Evolutionary conservation across 1,140 invertebrate genomes (phyloP).

Genomic region (Oreohelix idahoensis): DNA sequence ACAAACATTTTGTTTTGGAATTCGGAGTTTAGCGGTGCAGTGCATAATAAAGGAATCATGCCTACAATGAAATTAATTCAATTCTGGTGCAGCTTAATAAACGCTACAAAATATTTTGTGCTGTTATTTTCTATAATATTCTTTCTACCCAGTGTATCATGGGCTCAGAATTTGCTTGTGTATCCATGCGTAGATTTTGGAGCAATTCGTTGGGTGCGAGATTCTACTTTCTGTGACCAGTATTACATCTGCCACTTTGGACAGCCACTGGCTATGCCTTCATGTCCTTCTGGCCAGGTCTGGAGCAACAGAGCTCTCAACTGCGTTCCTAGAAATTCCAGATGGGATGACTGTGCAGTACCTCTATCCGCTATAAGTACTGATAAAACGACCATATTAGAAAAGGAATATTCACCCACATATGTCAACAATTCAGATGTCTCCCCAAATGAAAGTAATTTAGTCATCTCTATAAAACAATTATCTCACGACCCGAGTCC

Average conservation of each 20-base stretch:
- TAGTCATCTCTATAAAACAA: neutral
- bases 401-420: too few species aligned
- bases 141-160: neutral
- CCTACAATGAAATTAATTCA: neutral
- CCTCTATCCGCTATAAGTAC: neutral
- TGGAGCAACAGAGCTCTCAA: constrained; percentile 50
- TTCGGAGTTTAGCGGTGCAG: neutral
- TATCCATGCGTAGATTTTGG: constrained; percentile 42
- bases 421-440: neutral
- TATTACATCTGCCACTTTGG: constrained; percentile 56
- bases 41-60: neutral
- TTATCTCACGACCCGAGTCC: neutral
- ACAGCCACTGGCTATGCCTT: constrained; percentile 49
- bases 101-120: neutral
- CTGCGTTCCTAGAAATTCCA: constrained; percentile 47
- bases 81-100: too few species aligned
- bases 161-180: constrained; percentile 8
- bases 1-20: neutral
- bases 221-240: constrained; percentile 43
- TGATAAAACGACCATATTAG: neutral
- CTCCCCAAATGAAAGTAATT: neutral
- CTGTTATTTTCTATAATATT: neutral
- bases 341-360: constrained; percentile 49
- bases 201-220: constrained; percentile 49
- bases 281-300: constrained; percentile 48